phyloP scores from a whole-genome alignment of 2,797 vertebrate genomes.

The Masticophis lateralis region DNA sequence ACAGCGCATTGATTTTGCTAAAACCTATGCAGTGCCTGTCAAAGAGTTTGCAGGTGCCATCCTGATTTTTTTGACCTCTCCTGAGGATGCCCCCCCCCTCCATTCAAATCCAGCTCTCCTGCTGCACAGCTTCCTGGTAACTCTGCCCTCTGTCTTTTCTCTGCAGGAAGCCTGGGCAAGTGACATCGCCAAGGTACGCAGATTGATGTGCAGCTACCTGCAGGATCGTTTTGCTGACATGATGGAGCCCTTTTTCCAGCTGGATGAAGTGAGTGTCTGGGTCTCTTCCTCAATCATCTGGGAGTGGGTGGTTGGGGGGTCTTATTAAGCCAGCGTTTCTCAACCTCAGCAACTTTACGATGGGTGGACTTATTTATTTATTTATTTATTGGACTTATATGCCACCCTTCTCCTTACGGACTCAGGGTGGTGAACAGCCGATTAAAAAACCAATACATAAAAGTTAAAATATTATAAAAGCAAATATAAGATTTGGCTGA shows the following conservation, averaged over 20 bases:
- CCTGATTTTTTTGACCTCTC: not conserved
- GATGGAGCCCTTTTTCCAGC: constrained; percentile 77
- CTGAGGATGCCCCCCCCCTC: not conserved
- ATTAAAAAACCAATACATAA: too few species aligned
- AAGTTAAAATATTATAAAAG: too few species aligned
- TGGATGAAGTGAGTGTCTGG: constrained; percentile 77
- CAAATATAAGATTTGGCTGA: too few species aligned
- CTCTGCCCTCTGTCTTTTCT: not conserved
- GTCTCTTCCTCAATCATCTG: rapidly evolving
- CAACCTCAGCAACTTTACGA: not conserved
- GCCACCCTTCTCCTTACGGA: too few species aligned
- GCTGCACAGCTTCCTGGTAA: not conserved
- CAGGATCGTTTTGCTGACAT: constrained; percentile 65
- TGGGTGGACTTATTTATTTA: too few species aligned
- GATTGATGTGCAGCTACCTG: constrained; percentile 79
- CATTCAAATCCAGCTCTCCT: rapidly evolving
- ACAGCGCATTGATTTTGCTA: rapidly evolving
- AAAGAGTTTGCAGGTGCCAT: not conserved
- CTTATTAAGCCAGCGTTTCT: not conserved
- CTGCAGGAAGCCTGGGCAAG: constrained; percentile 82
- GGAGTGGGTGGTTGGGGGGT: too few species aligned
- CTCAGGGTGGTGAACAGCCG: too few species aligned
- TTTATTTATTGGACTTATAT: too few species aligned
- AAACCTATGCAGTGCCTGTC: not conserved
- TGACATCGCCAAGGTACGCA: constrained; percentile 76